A percentile compares a stretch with the other conserved stretches of the same genome.
Evolutionary conservation across 2,113 vertebrate species (phyloP).

Genomic region (Cettia cetti): DNA sequence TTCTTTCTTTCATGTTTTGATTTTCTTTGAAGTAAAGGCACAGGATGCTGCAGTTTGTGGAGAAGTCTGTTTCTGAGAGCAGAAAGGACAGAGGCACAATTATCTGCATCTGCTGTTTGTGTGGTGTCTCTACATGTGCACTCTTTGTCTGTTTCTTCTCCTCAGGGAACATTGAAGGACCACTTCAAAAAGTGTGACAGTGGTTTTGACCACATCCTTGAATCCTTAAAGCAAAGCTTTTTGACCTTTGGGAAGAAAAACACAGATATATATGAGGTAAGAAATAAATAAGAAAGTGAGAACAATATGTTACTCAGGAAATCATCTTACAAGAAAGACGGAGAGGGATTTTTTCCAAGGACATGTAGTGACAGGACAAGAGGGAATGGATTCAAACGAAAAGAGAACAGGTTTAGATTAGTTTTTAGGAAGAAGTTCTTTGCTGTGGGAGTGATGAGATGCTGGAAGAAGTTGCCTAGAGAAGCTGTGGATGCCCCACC

Average conservation of each 20-base stretch:
- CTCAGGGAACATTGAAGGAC: conserved; percentile 29
- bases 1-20: not conserved
- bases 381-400: not conserved
- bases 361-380: not conserved
- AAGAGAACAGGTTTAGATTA: not conserved
- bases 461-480: not conserved
- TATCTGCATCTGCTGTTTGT: not conserved
- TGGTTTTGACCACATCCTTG: conserved; percentile 18
- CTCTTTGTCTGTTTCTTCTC: conserved; percentile 1
- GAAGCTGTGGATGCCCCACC: not conserved
- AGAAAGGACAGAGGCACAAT: not conserved
- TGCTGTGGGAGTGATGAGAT: not conserved
- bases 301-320: not conserved
- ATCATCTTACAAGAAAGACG: not conserved
- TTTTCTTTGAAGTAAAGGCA: conserved; percentile 25
- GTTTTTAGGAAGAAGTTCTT: not conserved
- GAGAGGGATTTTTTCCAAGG: not conserved
- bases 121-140: not conserved
- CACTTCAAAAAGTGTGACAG: conserved; percentile 48
- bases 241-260: conserved; percentile 42
- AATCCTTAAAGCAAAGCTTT: conserved; percentile 39
- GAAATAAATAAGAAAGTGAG: not conserved
- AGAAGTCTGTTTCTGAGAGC: not conserved
- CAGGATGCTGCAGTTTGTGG: not conserved
- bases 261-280: not conserved